Evolutionary conservation across 2,888 invertebrate genomes (phyloP).

Genomic region (Eupsilia transversa): DNA sequence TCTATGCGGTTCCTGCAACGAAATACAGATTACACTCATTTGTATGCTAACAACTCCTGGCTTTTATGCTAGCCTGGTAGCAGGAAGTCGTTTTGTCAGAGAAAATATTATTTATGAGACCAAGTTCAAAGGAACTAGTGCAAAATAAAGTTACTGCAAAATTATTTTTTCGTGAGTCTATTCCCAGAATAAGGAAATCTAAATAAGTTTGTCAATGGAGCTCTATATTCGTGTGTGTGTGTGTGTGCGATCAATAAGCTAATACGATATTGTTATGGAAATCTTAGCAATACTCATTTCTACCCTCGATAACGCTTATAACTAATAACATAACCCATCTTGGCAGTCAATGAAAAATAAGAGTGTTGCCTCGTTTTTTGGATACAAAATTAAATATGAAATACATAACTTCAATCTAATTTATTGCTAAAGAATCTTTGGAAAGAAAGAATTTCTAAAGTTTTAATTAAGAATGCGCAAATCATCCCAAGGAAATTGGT

Average conservation of each 20-base stretch:
- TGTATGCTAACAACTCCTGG: constrained; percentile 49
- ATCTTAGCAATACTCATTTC: constrained; percentile 5
- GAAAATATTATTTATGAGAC: constrained; percentile 56
- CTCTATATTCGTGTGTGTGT: neutral
- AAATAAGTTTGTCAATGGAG: neutral
- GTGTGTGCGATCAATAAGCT: neutral
- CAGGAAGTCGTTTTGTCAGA: constrained; percentile 38
- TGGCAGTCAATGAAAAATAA: neutral
- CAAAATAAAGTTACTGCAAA: neutral
- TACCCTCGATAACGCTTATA: neutral
- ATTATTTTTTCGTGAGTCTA: too few relatives aligned
- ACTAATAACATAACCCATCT: neutral
- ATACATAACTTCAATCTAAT: neutral
- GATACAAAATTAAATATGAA: neutral
- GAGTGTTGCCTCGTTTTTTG: neutral
- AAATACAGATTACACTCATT: constrained; percentile 53
- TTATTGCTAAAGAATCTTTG: neutral
- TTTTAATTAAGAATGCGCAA: constrained; percentile 32
- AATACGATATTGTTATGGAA: constrained; percentile 5
- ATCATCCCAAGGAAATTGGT: constrained; percentile 42
- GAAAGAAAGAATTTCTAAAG: neutral
- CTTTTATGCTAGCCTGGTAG: constrained; percentile 54
- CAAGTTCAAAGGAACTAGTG: constrained; percentile 16
- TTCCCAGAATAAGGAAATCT: neutral
- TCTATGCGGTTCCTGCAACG: constrained; percentile 86